These are phyloP conservation scores for Phrynosoma blainvillii DNA, from an alignment of 2,113 vertebrate species.

Conservation along the genomic window DNA sequence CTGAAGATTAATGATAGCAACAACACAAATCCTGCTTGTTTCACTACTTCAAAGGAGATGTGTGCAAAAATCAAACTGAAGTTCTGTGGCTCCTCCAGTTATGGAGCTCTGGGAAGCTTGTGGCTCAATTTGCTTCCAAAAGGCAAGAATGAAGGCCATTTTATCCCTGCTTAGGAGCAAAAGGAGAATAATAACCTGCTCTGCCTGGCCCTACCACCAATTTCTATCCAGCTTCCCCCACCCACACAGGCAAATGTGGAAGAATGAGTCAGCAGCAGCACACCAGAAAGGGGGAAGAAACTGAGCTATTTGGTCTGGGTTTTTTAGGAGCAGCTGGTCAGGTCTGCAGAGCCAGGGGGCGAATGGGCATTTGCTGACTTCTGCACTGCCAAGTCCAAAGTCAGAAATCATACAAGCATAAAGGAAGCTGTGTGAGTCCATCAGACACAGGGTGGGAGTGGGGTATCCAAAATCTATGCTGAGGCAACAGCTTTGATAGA, in stretches of 20 bases:
- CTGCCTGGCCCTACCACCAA: neutral
- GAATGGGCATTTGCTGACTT: neutral
- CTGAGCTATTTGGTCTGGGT: neutral
- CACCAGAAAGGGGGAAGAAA: neutral
- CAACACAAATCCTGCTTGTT: neutral
- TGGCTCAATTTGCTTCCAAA: neutral
- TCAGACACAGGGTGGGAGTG: neutral
- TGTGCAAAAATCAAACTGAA: neutral
- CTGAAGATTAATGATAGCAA: neutral
- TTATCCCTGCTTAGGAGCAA: neutral
- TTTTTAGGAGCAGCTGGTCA: constrained; percentile 15
- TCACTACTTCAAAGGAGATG: neutral
- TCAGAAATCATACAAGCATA: neutral
- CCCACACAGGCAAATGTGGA: neutral
- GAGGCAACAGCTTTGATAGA: neutral
- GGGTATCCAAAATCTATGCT: neutral
- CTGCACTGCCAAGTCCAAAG: neutral
- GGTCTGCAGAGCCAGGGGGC: neutral
- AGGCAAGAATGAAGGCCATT: neutral
- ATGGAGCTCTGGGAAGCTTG: constrained; percentile 2
- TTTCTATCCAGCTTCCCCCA: neutral
- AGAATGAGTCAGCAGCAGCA: constrained; percentile 30
- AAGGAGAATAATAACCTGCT: neutral
- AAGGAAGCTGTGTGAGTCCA: neutral
- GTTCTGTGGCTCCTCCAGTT: neutral